These are phyloP conservation scores for Acrocyrtus sp. DNA, from an alignment of 2,888 invertebrate genomes.

Conservation along the genomic window DNA sequence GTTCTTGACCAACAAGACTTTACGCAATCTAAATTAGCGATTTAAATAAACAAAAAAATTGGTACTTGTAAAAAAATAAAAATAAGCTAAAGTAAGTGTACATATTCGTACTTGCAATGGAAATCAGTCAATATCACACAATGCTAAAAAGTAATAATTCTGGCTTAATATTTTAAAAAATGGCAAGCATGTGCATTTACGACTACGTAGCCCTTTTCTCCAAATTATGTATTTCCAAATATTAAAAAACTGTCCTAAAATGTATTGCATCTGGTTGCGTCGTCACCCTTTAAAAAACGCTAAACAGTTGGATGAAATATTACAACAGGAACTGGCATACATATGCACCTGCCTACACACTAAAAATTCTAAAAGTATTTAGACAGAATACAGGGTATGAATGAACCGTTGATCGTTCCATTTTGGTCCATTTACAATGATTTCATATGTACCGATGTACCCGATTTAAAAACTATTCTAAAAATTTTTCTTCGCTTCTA, in stretches of 20 bases:
- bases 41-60: too few relatives aligned
- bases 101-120: slow-evolving; percentile 21
- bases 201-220: background rate
- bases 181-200: background rate
- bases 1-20: too few relatives aligned
- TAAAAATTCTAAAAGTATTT: background rate
- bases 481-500: background rate
- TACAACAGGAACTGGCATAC: too few relatives aligned
- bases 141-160: background rate
- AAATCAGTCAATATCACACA: slow-evolving; percentile 9
- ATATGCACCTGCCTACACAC: background rate
- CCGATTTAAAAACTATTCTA: background rate
- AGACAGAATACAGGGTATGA: background rate
- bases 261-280: too few relatives aligned
- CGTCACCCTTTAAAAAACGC: too few relatives aligned
- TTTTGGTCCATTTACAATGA: background rate
- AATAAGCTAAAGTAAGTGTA: too few relatives aligned
- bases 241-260: background rate
- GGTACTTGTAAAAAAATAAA: too few relatives aligned
- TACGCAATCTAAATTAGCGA: too few relatives aligned
- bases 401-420: background rate
- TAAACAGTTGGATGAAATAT: too few relatives aligned
- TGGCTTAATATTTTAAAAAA: background rate
- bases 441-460: background rate
- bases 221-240: background rate